Base-by-base conservation (phyloP, 2,888 invertebrate genomes). In the Abrostola triplasia region DNA sequence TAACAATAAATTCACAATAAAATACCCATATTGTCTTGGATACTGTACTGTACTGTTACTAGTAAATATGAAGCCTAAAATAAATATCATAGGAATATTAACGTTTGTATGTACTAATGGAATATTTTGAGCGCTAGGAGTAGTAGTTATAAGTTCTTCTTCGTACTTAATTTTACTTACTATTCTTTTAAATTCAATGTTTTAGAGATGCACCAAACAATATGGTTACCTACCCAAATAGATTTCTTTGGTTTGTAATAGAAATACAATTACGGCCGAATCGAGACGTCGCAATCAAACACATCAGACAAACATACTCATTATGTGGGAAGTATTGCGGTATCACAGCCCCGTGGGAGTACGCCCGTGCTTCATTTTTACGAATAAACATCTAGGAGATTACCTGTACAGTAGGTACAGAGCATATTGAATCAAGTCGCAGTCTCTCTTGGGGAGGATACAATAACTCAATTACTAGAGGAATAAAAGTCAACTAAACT, bases 371-470 rank as follows among this genome's bases (percentile, higher is more conserved):
- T 56, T 62, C 47, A 51, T 65, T 74, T 72, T 65, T 72, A 66
- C 64, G 55, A 72, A 65, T 76, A 67, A 72, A 78, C 63, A 69
- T 76, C 54, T 56, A 54, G 49, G n/a, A 67, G 67, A 64, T 72
- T 75, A 78, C 76, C 57, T 78, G 54, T 63, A 63, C 59, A 50
- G 59, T n/a, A n/a, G n/a, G n/a, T 63, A 59, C 47, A 56, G 55
- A 69, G 55, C 62, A 60, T 69, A 67, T 69, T 40, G 52, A 77
- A 76, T 76, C 79, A 68, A 64, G 59, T 65, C 69, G 53, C 65
- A 59, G 55, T 36, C 60, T 67, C 77, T 64, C 76, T 44, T 49
- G 79, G 66, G 76, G 59, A 50, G 48, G 40, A 64, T 56, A 67
- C 49, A 69, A 67, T 69, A 64, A 78, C 59, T 53, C 61, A 59